Evolutionary conservation across 2,797 vertebrate genomes (phyloP).

Genomic region (Lates japonicus): DNA sequence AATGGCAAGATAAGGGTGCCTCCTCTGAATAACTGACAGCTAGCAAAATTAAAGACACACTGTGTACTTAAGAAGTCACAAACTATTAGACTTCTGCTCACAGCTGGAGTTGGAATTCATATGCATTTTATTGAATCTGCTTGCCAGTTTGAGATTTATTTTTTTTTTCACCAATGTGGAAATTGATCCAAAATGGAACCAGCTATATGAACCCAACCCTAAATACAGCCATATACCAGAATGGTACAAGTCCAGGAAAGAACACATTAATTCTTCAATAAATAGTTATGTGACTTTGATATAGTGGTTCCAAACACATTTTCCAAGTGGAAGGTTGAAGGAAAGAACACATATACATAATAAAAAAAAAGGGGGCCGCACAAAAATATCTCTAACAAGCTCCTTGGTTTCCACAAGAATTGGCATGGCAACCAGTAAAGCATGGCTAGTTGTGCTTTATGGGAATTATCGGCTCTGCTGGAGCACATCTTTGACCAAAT

Average conservation of each 20-base stretch:
- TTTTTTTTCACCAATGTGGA: neutral
- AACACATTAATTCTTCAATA: neutral
- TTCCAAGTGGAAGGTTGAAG: constrained; percentile 26
- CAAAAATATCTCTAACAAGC: constrained; percentile 38
- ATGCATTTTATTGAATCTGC: constrained; percentile 5
- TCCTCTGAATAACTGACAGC: neutral
- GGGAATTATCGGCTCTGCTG: constrained; percentile 63
- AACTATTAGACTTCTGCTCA: neutral
- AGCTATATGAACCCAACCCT: too few species aligned
- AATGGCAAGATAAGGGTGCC: neutral
- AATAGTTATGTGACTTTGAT: constrained; percentile 12
- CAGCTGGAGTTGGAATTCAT: neutral
- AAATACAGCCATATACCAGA: too few species aligned
- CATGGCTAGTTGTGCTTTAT: constrained; percentile 68
- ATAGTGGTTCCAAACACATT: constrained; percentile 18
- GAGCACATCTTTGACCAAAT: constrained; percentile 69
- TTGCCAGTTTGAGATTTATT: neutral
- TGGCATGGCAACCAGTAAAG: constrained; percentile 64
- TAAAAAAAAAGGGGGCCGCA: constrained; percentile 1
- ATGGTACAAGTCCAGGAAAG: neutral
- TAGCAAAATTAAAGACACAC: neutral
- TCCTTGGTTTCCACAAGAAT: constrained; percentile 45
- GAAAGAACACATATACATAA: constrained; percentile 30
- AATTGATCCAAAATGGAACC: neutral
- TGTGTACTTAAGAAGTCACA: neutral